Conservation (phyloP, 2,113 vertebrate genomes). For the Suncus etruscus region DNA sequence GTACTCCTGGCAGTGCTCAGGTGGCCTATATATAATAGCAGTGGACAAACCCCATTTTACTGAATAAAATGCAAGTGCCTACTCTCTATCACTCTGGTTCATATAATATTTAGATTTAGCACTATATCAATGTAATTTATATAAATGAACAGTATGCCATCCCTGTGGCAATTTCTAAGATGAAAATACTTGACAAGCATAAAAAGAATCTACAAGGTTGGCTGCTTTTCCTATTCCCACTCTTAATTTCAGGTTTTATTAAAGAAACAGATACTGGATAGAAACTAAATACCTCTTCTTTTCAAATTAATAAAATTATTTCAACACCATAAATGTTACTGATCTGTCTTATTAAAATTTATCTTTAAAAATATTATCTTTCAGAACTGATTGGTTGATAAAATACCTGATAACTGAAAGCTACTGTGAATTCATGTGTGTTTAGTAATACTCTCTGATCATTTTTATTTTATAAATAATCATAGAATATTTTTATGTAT, state of each 20-base stretch:
- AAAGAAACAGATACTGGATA: conserved; percentile 6
- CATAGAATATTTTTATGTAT: neutral
- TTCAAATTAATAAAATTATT: conserved; percentile 2
- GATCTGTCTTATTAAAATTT: conserved; percentile 10
- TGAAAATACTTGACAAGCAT: conserved; percentile 32
- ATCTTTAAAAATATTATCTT: neutral
- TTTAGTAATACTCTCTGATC: neutral
- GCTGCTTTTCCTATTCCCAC: conserved; percentile 17
- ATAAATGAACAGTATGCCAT: neutral
- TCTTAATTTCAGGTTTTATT: conserved; percentile 26
- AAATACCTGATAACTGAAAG: neutral
- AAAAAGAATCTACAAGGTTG: conserved; percentile 18
- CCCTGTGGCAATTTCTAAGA: conserved; percentile 22
- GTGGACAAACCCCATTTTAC: too few relatives aligned
- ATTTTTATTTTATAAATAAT: neutral
- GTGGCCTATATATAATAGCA: too few relatives aligned
- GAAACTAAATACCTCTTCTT: conserved; percentile 9
- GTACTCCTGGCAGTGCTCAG: too few relatives aligned
- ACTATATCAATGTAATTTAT: conserved; percentile 20
- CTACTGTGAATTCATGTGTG: conserved; percentile 23
- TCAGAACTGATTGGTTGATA: conserved; percentile 41
- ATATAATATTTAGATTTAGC: neutral
- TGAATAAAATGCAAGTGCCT: too few relatives aligned
- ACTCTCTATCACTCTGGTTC: too few relatives aligned
- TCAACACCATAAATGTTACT: conserved; percentile 15